phyloP scores from a whole-genome alignment of 2,113 vertebrate species.

The Hymenochirus boettgeri region DNA sequence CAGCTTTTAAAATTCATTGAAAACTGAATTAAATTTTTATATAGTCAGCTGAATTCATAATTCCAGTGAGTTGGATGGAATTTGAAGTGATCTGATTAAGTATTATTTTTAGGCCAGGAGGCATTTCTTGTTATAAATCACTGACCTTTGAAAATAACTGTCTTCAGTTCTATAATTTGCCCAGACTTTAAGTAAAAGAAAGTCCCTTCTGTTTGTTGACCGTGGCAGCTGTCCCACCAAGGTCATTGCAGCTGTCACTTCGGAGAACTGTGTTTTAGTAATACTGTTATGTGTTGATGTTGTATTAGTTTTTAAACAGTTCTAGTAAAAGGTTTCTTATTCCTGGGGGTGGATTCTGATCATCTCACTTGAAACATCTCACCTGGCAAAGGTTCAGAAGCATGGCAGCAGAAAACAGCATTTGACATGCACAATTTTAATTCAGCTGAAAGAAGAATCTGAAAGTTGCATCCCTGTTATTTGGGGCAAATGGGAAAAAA shows the following conservation, averaged over 20 bases:
- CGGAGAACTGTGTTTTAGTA: constrained; percentile 15
- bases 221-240: not conserved
- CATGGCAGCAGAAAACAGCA: constrained; percentile 9
- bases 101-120: constrained; percentile 24
- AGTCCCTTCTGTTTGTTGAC: not conserved
- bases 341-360: constrained; percentile 7
- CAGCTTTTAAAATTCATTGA: too few relatives aligned
- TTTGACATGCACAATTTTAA: constrained; percentile 36
- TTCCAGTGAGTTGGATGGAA: too few relatives aligned
- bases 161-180: constrained; percentile 11
- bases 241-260: constrained; percentile 2
- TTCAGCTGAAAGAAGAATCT: constrained; percentile 10
- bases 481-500: too few relatives aligned
- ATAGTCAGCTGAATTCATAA: too few relatives aligned
- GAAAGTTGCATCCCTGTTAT: too few relatives aligned
- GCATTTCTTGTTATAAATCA: constrained; percentile 23
- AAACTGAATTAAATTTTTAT: too few relatives aligned
- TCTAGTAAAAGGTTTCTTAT: constrained; percentile 30
- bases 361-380: constrained; percentile 25
- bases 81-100: constrained; percentile 38
- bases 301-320: constrained; percentile 5
- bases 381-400: constrained; percentile 21
- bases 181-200: constrained; percentile 22
- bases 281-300: not conserved
- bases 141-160: constrained; percentile 22